These are phyloP conservation scores for Alloplasta piceator DNA, from an alignment of 2,888 invertebrate genomes.

Conservation along the genomic window DNA sequence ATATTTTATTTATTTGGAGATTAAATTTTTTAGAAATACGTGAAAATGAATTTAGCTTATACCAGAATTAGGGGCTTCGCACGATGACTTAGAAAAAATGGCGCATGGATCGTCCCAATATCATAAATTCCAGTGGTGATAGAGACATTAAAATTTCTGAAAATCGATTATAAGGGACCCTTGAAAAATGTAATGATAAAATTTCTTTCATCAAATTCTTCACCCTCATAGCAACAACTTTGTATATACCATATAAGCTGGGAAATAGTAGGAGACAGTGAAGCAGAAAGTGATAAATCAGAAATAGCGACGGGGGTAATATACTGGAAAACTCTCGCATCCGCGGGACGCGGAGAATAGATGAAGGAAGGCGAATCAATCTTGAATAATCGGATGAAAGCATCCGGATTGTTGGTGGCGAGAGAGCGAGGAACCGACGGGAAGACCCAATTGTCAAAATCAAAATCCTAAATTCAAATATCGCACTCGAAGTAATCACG, in stretches of 20 bases:
- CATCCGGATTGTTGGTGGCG: conserved; percentile 65
- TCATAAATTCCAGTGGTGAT: no score
- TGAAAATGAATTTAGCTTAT: no score
- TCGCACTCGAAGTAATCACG: conserved; percentile 75
- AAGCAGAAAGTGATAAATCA: conserved; percentile 47
- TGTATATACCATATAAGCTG: background rate
- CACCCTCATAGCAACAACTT: no score
- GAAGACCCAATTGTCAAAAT: conserved; percentile 72
- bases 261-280: conserved; percentile 12
- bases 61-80: no score
- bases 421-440: conserved; percentile 30
- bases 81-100: no score
- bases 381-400: conserved; percentile 74
- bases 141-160: no score
- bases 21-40: no score
- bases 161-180: no score
- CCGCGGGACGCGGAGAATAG: conserved; percentile 41
- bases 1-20: no score
- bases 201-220: no score
- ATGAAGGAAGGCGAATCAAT: conserved; percentile 67
- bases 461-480: conserved; percentile 78
- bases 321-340: conserved; percentile 29
- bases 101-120: no score
- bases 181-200: no score
- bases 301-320: conserved; percentile 41